Evolutionary conservation across 2,113 vertebrate species (phyloP), one percentile per base, ranked within the genome.

Genomic region (Bubo scandiacus): DNA sequence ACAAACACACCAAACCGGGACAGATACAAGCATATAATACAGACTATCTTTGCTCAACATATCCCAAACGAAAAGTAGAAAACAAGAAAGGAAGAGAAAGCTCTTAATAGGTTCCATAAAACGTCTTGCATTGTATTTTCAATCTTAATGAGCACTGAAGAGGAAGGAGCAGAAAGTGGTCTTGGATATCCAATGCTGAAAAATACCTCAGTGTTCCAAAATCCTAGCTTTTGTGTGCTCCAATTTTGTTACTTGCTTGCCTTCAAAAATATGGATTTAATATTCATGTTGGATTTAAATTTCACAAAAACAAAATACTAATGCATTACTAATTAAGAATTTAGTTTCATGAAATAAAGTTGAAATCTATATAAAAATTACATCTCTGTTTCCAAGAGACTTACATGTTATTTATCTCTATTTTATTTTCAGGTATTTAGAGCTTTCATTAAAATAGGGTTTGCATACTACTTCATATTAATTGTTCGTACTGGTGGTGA

Each of bases 201-300:
- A 90, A 87, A 91, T 81, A 95, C 72, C 75, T 95, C 93, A 94
- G n/a, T 62, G 58, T 62, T 86, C 86, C 96, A 95, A 94, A 95
- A 96, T 92, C 81, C 42, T 6, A 59, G 86, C 52, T 83, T 79
- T 86, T 40, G n/a, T 43, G 32, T 57, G 72, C 70, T 96, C 88
- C 74, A 84, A 58, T 86, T 84, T 89, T 81, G 54, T 80, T 92
- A 58, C 43, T 95, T 11, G 42, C 71, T 92, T 0, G 8, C 84
- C 83, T 92, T 90, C 65, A 96, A 81, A 96, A 93, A 81, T 94
- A 92, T 92, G 96, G 92, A 66, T 81, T 97, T 94, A 96, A 96
- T 96, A 96, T 95, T 94, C n/a, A 58, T 12, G 58, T 82, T 83
- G 81, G 88, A 88, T 90, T 94, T 90, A 83, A 86, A 87, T 87